Evolutionary conservation across 2,113 vertebrate species (phyloP), one percentile per base, ranked within the genome.

Genomic region (Xiphophorus maculatus): DNA sequence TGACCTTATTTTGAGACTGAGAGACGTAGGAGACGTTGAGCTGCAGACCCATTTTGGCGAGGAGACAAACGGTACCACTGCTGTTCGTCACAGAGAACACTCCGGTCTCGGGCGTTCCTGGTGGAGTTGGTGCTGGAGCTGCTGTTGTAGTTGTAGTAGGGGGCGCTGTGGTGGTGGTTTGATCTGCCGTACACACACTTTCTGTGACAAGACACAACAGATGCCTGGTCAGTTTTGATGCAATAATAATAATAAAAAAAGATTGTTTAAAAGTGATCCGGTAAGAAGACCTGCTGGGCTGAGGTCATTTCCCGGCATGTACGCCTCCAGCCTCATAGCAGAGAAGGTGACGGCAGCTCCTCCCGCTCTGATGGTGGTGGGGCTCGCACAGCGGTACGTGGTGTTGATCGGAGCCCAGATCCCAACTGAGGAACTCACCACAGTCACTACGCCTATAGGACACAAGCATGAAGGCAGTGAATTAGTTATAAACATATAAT

Each of bases 31-130:
- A 95, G 81, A 98, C 12, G 37, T 97, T 97, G 77, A 98, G 93
- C 89, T 98, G 97, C 60, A 98, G 87, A 19, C 94, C 97, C 96
- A 97, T 96, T 61, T 54, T 90, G 33, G 96, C 96, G 89, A 97
- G 91, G 19, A 98, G 87, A 85, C 97, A 98, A 0, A 25, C 37
- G 0, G 94, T 96, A 82, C 94, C 95, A 1, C 94, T 95, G 66
- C 5, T 1, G 44, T 87, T 12, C 10, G 76, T 94, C 29, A 98
- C 92, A 0, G 85, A 95, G 89, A 97, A 98, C 30, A 15, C 92
- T 15, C 89, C 90, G 30, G 80, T 92, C 0, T 69, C 15, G 5
- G 97, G 97, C 32, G 61, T 87, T 30, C 76, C 82, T 0, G 95
- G 88, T 0, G 87, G 77, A 1, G 90, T 87, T 0, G 93, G 88